Conservation (phyloP, 2,888 invertebrate genomes). For the Sesia bembeciformis region DNA sequence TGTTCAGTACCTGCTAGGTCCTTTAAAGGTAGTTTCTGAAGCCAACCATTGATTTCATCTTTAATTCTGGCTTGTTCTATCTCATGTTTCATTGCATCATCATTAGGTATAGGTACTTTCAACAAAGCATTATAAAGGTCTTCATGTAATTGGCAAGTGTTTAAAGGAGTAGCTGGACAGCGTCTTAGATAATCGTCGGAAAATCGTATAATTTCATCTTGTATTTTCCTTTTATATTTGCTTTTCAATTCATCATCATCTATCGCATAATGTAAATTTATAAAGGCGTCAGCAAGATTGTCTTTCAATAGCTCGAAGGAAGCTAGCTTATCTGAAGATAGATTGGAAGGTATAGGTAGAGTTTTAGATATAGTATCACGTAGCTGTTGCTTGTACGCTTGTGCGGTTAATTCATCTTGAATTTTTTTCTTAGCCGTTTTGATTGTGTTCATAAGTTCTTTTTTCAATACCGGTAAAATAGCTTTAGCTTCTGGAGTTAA, state of each 20-base stretch:
- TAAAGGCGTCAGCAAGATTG: conserved; percentile 39
- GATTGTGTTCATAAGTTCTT: conserved; percentile 21
- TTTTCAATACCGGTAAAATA: conserved; percentile 16
- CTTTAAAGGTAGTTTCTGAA: conserved; percentile 25
- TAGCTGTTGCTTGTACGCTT: conserved; percentile 32
- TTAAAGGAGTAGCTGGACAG: conserved; percentile 21
- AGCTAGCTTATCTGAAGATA: conserved; percentile 23
- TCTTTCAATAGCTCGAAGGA: conserved; percentile 38
- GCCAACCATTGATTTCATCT: conserved; percentile 30
- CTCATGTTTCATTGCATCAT: conserved; percentile 27
- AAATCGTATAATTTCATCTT: conserved; percentile 29
- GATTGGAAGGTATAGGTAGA: conserved; percentile 18
- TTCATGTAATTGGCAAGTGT: conserved; percentile 21
- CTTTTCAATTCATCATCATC: conserved; percentile 17
- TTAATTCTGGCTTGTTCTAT: conserved; percentile 31
- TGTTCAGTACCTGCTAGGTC: conserved; percentile 15
- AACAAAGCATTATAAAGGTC: conserved; percentile 30
- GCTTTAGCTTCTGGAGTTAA: conserved; percentile 12
- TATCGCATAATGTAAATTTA: conserved; percentile 31
- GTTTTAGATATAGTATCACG: conserved; percentile 28
- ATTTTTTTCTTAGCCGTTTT: conserved; percentile 20
- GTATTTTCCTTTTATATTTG: conserved; percentile 28
- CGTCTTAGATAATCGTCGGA: conserved; percentile 31
- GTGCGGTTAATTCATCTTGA: conserved; percentile 22
- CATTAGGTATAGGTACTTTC: conserved; percentile 27